A percentile compares a stretch with the other conserved stretches of the same genome.
phyloP scores from a whole-genome alignment of 2,113 vertebrate genomes.

The Mirounga angustirostris region DNA sequence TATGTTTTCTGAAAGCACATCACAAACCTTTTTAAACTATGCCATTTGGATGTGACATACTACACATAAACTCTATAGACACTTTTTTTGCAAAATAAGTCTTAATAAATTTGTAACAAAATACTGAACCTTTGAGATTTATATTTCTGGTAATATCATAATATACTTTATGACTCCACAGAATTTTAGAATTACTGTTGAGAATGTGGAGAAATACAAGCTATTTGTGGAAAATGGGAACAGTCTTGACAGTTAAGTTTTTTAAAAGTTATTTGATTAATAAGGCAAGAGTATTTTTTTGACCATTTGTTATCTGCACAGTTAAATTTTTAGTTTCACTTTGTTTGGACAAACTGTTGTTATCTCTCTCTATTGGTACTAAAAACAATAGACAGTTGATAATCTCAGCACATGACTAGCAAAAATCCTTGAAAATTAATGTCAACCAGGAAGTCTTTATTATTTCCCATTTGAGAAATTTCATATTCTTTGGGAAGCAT shows the following conservation, averaged over 20 bases:
- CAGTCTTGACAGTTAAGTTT: background rate
- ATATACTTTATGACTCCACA: background rate
- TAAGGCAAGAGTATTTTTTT: background rate
- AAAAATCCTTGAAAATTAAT: conserved; percentile 28
- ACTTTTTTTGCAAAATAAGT: background rate
- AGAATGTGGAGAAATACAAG: conserved; percentile 52
- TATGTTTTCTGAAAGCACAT: background rate
- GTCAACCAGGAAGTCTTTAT: background rate
- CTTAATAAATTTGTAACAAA: conserved; percentile 19
- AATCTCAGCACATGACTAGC: conserved; percentile 10
- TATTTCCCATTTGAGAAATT: conserved; percentile 35
- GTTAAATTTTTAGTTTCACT: conserved; percentile 42
- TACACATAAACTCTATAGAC: background rate
- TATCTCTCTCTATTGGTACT: background rate
- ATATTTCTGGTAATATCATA: conserved; percentile 30
- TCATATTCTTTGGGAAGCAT: conserved; percentile 15
- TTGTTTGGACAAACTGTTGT: background rate
- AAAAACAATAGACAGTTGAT: background rate
- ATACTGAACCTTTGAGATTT: background rate
- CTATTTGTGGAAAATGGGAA: conserved; percentile 31
- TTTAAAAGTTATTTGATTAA: background rate
- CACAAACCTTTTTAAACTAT: conserved; percentile 13
- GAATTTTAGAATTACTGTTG: conserved; percentile 46
- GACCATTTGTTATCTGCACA: conserved; percentile 2
- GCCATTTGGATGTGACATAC: background rate